Conservation (phyloP, 2,797 vertebrate genomes). For the Crypturellus tataupa region DNA sequence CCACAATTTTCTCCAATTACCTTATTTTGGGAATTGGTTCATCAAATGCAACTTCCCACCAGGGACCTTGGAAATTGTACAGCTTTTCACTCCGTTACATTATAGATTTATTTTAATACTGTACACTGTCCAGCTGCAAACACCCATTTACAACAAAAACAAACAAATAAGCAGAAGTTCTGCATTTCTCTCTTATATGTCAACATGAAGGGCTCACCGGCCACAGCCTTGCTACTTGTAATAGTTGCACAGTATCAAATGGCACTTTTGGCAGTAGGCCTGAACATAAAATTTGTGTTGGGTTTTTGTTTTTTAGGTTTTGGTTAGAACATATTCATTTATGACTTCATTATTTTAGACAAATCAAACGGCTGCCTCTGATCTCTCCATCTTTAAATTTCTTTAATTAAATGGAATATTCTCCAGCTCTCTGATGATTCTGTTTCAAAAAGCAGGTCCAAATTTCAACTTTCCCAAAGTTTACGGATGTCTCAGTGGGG, state of each 20-base stretch:
- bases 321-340: slow-evolving; percentile 16
- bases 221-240: slow-evolving; percentile 10
- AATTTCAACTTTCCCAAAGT: not conserved
- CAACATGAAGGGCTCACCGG: slow-evolving; percentile 23
- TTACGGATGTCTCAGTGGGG: not conserved
- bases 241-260: not conserved
- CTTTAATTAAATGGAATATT: slow-evolving; percentile 38
- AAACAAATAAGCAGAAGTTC: not conserved
- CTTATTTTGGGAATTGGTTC: slow-evolving; percentile 48
- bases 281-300: not conserved
- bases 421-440: not conserved
- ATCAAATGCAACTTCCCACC: slow-evolving; percentile 53
- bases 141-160: slow-evolving; percentile 30
- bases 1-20: slow-evolving; percentile 55
- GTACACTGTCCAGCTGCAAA: slow-evolving; percentile 60
- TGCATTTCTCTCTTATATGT: slow-evolving; percentile 46
- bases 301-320: slow-evolving; percentile 25
- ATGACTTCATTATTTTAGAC: slow-evolving; percentile 13
- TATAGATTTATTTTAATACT: slow-evolving; percentile 74
- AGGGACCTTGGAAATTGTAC: slow-evolving; percentile 70
- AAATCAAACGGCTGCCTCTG: not conserved
- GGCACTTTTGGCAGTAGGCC: not conserved
- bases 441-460: not conserved
- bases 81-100: slow-evolving; percentile 64
- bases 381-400: not conserved